These are phyloP conservation scores for Meganola albula DNA, from an alignment of 2,888 invertebrate genomes.

Conservation along the genomic window DNA sequence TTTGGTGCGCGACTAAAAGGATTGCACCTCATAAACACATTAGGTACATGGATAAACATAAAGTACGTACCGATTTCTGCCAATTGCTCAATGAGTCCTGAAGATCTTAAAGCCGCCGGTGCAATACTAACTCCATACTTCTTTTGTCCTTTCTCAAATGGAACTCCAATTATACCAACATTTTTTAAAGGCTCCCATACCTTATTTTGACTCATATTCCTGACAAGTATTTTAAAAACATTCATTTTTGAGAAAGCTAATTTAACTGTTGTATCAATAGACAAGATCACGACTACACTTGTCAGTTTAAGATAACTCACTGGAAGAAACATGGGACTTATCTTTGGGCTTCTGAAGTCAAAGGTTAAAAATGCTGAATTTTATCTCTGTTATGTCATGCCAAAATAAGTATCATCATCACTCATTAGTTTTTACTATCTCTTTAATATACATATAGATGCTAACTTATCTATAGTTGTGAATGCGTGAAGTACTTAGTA, in stretches of 20 bases:
- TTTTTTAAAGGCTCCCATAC: constrained; percentile 56
- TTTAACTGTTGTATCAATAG: too few relatives aligned
- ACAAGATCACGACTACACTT: constrained; percentile 25
- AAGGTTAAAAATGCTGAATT: constrained; percentile 32
- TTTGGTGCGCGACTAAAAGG: too few relatives aligned
- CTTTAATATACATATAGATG: too few relatives aligned
- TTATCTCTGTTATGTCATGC: constrained; percentile 25
- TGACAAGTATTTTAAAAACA: constrained; percentile 46
- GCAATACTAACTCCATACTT: constrained; percentile 85
- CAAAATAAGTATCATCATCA: too few relatives aligned
- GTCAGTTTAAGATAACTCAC: constrained; percentile 29
- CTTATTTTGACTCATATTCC: constrained; percentile 51
- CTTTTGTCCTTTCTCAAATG: constrained; percentile 86
- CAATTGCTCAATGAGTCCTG: constrained; percentile 80
- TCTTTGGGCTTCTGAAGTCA: constrained; percentile 34
- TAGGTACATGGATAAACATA: too few relatives aligned
- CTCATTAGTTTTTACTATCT: too few relatives aligned
- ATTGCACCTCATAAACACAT: too few relatives aligned
- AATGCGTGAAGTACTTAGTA: too few relatives aligned
- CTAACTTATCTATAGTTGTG: too few relatives aligned
- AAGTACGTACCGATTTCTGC: constrained; percentile 77
- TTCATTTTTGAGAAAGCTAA: constrained; percentile 55
- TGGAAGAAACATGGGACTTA: constrained; percentile 33
- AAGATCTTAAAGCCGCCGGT: constrained; percentile 81
- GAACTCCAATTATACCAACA: constrained; percentile 88